A percentile compares a stretch with the other conserved stretches of the same genome.
These are phyloP conservation scores for Drosophila sproati DNA, from an alignment of 1,140 invertebrate genomes.

Conservation along the genomic window DNA sequence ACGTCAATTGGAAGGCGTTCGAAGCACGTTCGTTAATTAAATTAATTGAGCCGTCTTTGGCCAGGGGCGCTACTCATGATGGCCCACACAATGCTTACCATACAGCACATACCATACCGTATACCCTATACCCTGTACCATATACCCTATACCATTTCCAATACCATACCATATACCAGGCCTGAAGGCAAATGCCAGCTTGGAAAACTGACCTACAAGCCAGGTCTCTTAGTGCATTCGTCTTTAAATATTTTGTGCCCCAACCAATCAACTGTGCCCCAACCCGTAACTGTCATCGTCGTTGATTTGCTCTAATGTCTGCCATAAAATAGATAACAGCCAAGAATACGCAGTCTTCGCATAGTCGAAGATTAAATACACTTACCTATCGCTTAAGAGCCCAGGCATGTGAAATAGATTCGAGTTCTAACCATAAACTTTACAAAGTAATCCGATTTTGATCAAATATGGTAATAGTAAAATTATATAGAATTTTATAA, in stretches of 20 bases:
- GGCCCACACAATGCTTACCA: not conserved
- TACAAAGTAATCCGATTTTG: too few species aligned
- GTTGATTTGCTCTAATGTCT: slow-evolving; percentile 41
- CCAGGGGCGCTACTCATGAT: slow-evolving; percentile 24
- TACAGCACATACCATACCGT: not conserved
- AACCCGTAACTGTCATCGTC: slow-evolving; percentile 30
- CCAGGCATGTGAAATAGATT: not conserved
- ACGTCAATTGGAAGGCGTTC: slow-evolving; percentile 50
- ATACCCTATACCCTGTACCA: not conserved
- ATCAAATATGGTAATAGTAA: too few species aligned
- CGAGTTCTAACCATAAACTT: too few species aligned
- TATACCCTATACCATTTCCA: not conserved
- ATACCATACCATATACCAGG: not conserved
- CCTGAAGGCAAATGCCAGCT: slow-evolving; percentile 18
- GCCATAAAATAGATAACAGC: slow-evolving; percentile 36
- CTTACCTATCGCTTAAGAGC: not conserved
- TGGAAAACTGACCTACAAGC: slow-evolving; percentile 30
- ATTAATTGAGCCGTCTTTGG: slow-evolving; percentile 46
- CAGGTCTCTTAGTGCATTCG: slow-evolving; percentile 17
- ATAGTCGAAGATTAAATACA: not conserved
- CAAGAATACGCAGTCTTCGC: not conserved
- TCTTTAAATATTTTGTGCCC: slow-evolving; percentile 26
- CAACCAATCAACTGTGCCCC: slow-evolving; percentile 6
- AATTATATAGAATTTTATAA: too few species aligned
- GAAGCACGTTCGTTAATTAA: slow-evolving; percentile 49